Base-by-base conservation (phyloP, 2,888 invertebrate species). In the Drosophila neoperkinsi region DNA sequence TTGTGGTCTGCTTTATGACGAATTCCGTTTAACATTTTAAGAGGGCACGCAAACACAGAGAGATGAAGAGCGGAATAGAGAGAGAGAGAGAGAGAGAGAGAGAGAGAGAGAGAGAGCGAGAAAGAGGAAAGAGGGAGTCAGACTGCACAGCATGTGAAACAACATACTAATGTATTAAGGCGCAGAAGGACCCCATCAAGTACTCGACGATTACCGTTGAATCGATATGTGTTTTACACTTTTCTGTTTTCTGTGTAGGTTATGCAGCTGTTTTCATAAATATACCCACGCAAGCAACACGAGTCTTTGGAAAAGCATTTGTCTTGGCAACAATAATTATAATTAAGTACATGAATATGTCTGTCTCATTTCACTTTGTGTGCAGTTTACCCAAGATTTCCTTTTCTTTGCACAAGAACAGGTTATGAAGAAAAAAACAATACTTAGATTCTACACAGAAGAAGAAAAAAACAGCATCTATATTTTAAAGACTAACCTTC, bases 1-100 rank as follows among this genome's bases (percentile, higher is more conserved):
- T 67, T 77, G 56, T 65, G 55, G 77, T 70, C 74, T 65, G 70
- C 65, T 55, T 70, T 62, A 81, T 79, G 81, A 79, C 81, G 65
- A 77, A 70, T 81, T 57, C 50, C 67, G 53, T 74, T 79, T 63
- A 70, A 63, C 62, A 36, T 63, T 59, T 65, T 50, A 70, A 59
- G 57, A n/a, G 51, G 30, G 16, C 60, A 30, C 28, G 41, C 56
- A 49, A 11, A n/a, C 66, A 34, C 25, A 43, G 13, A 55, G 43
- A 33, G 33, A 6, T n/a, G 6, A 31, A 33, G 25, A 28, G n/a
- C 18, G 4, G 4, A 10, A 53, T 11, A 38, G 38, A n/a, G 55
- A 31, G n/a, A 46, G 36, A 7, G 38, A 3, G 4, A 9, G 30
- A 13, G 6, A 16, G 36, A n/a, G 55, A 28, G n/a, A 46, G 36